A percentile compares a stretch with the other conserved stretches of the same genome.
Evolutionary conservation across 2,888 invertebrate genomes (phyloP).

Genomic region (Thereva unica): DNA sequence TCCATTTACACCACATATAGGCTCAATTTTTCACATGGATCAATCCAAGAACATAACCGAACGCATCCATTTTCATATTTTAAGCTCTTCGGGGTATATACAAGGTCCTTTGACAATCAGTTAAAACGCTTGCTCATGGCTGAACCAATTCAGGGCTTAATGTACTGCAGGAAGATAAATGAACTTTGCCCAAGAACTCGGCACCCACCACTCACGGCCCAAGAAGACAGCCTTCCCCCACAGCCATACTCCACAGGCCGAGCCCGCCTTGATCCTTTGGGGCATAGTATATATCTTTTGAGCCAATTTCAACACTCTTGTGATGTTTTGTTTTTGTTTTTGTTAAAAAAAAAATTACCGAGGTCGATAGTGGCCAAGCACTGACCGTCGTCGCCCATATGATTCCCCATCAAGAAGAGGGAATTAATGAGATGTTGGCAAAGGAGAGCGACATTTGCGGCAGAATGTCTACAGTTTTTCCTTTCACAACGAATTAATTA

Average conservation of each 20-base stretch:
- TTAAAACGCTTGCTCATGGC: constrained; percentile 1
- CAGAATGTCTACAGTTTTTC: no score
- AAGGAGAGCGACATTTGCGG: no score
- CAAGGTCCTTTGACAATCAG: constrained; percentile 11
- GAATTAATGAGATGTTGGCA: no score
- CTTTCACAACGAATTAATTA: no score
- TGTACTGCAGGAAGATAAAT: constrained; percentile 15
- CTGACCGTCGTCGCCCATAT: no score
- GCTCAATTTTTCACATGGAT: constrained; percentile 17
- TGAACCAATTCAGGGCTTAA: constrained; percentile 8
- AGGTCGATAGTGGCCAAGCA: no score
- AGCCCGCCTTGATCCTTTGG: no score
- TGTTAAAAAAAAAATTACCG: no score
- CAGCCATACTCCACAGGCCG: neutral
- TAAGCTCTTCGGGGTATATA: neutral
- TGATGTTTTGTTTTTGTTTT: no score
- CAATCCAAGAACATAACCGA: constrained; percentile 9
- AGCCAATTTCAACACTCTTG: no score
- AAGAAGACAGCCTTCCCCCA: neutral
- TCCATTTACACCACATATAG: constrained; percentile 10
- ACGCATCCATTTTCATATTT: constrained; percentile 16
- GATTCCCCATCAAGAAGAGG: no score
- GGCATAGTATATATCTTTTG: no score
- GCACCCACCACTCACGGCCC: neutral
- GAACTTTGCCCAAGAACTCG: constrained; percentile 1